Conservation (phyloP, 2,888 invertebrate genomes). For the Alentia gelatinosa region DNA sequence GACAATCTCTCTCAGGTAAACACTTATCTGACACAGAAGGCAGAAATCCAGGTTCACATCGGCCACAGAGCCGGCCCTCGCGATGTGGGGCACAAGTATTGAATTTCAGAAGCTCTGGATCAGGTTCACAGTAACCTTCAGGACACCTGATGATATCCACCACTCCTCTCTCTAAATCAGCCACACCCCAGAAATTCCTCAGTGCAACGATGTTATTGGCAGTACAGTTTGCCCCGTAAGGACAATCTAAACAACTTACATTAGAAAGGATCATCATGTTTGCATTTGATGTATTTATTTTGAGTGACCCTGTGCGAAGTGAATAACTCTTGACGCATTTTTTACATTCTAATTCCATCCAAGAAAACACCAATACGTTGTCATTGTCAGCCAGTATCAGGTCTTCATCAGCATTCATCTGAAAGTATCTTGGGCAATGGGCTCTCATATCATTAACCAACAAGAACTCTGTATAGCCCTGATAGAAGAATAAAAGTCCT, state of each 20-base stretch:
- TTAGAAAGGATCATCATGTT: background rate
- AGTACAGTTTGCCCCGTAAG: background rate
- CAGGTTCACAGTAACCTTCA: background rate
- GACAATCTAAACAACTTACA: background rate
- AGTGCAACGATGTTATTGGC: background rate
- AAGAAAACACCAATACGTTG: background rate
- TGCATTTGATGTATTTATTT: background rate
- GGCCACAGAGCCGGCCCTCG: background rate
- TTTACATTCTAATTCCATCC: background rate
- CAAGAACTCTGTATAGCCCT: background rate
- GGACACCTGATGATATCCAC: background rate
- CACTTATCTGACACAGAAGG: background rate
- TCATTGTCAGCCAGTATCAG: background rate
- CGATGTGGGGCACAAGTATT: background rate
- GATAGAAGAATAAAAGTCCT: background rate
- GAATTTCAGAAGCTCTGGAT: background rate
- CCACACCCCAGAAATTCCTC: background rate
- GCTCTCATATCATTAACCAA: background rate
- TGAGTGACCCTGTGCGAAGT: background rate
- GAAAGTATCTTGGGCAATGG: background rate
- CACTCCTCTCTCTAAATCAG: background rate
- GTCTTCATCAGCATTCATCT: background rate
- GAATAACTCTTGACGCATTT: background rate
- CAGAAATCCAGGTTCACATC: background rate
- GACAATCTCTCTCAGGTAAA: background rate